Conservation (phyloP, 2,113 vertebrate species). For the Nothocercus julius region DNA sequence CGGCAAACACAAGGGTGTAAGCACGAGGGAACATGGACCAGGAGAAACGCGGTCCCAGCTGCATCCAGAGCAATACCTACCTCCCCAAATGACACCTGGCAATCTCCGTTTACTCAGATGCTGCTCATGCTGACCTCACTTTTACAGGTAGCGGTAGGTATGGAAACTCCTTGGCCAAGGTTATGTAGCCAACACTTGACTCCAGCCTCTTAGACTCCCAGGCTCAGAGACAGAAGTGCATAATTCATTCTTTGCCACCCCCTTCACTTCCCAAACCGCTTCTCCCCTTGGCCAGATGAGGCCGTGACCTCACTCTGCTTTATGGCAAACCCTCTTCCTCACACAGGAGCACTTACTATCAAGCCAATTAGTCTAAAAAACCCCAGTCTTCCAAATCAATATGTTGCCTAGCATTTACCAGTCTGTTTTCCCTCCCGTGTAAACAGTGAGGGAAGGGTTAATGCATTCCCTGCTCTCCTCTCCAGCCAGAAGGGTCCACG, state of each 20-base stretch:
- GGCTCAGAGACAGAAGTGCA: neutral
- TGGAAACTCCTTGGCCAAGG: neutral
- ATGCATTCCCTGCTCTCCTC: neutral
- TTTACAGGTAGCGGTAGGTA: neutral
- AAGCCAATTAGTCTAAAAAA: neutral
- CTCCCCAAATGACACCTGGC: rapidly evolving
- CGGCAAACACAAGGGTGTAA: neutral
- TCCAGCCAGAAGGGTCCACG: neutral
- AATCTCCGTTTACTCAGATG: rapidly evolving
- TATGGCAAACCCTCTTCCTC: neutral
- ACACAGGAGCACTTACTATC: neutral
- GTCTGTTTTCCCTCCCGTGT: neutral
- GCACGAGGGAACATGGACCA: rapidly evolving
- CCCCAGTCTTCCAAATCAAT: neutral
- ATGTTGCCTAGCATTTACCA: neutral
- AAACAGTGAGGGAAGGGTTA: neutral
- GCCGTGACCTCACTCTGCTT: neutral
- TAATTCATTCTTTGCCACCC: neutral
- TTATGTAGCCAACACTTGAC: neutral
- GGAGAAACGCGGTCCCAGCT: neutral
- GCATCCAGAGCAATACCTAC: neutral
- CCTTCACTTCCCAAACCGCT: neutral
- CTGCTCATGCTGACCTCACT: rapidly evolving
- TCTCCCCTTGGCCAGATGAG: neutral
- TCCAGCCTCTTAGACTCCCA: neutral